phyloP scores from a whole-genome alignment of 2,888 invertebrate species.

The Bibio marci region DNA sequence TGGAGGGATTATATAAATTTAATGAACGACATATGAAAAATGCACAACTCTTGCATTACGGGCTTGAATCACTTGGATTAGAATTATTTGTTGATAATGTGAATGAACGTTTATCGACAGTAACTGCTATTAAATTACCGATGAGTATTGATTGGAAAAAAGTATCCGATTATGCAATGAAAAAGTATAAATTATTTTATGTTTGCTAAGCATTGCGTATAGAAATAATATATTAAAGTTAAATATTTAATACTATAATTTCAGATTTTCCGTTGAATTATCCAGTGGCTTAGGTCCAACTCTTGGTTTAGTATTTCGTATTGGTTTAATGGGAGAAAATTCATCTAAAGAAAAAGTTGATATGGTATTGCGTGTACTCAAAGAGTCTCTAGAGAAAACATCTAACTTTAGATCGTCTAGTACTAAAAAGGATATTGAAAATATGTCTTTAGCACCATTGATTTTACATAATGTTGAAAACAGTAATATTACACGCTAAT shows the following conservation, averaged over 20 bases:
- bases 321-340: slow-evolving; percentile 68
- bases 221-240: background rate
- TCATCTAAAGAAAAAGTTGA: slow-evolving; percentile 26
- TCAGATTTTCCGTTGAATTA: slow-evolving; percentile 46
- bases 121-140: slow-evolving; percentile 50
- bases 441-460: no score
- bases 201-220: background rate
- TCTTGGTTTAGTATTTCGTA: slow-evolving; percentile 57
- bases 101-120: slow-evolving; percentile 46
- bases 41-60: slow-evolving; percentile 45
- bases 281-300: slow-evolving; percentile 72
- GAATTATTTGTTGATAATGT: slow-evolving; percentile 51
- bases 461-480: no score
- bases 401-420: no score
- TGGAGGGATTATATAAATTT: slow-evolving; percentile 51
- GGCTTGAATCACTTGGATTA: slow-evolving; percentile 47
- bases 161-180: slow-evolving; percentile 44
- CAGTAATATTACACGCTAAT: no score
- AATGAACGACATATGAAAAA: slow-evolving; percentile 57
- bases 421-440: no score
- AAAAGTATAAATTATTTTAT: slow-evolving; percentile 32
- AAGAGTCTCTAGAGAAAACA: slow-evolving; percentile 16
- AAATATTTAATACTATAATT: background rate
- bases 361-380: slow-evolving; percentile 22
- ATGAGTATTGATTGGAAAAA: slow-evolving; percentile 42